Conservation (phyloP, 64 coral and sea anemone species). For the Actinia tenebrosa region DNA sequence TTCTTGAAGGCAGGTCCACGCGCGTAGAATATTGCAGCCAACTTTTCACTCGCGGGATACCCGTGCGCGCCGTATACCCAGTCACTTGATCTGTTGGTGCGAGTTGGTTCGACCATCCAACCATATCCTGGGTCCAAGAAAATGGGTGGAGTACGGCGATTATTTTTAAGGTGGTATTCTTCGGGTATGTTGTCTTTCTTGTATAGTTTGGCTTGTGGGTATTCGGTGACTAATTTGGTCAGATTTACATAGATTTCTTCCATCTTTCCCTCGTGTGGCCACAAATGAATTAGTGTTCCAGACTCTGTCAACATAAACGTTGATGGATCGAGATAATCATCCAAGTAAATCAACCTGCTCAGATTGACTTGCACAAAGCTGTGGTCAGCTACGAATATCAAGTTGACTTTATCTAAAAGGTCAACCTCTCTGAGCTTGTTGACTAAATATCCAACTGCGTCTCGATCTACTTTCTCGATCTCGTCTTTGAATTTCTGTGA, state of each 20-base stretch:
- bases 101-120: background rate
- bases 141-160: slow-evolving; percentile 46
- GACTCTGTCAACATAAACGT: slow-evolving; percentile 14
- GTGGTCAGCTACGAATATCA: slow-evolving; percentile 15
- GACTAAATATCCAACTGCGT: slow-evolving; percentile 58
- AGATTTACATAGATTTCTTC: slow-evolving; percentile 48
- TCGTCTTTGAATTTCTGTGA: slow-evolving; percentile 8
- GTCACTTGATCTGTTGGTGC: background rate
- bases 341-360: slow-evolving; percentile 46
- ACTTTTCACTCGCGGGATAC: slow-evolving; percentile 14
- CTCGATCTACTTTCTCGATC: slow-evolving; percentile 40
- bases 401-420: slow-evolving; percentile 49
- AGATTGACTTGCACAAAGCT: background rate
- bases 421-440: slow-evolving; percentile 49
- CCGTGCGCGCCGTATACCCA: slow-evolving; percentile 8
- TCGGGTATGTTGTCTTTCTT: slow-evolving; percentile 46
- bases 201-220: slow-evolving; percentile 26
- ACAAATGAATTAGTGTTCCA: slow-evolving; percentile 29
- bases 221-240: background rate
- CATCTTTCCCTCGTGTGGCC: slow-evolving; percentile 64
- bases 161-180: slow-evolving; percentile 33
- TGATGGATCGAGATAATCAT: slow-evolving; percentile 45
- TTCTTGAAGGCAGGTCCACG: slow-evolving; percentile 43
- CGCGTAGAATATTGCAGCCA: slow-evolving; percentile 33
- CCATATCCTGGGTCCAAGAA: slow-evolving; percentile 19